Conservation (phyloP, 2,797 vertebrate species). For the Acridotheres tristis region DNA sequence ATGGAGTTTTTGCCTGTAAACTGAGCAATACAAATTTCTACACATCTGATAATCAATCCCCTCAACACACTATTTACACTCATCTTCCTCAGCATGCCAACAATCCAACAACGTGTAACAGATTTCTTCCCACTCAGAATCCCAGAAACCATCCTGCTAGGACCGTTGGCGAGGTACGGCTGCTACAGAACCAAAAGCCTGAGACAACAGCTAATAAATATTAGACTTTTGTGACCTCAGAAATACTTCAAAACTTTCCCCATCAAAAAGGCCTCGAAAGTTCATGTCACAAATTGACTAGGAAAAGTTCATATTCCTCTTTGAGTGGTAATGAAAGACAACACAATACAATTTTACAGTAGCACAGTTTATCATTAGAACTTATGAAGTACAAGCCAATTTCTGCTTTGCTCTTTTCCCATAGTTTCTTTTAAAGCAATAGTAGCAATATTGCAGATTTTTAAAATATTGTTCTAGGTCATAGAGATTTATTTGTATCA, state of each 20-base stretch:
- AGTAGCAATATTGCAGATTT: neutral
- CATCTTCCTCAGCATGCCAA: neutral
- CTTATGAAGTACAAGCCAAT: neutral
- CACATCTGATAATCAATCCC: neutral
- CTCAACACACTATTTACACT: neutral
- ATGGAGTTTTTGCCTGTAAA: neutral
- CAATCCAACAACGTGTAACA: accelerated
- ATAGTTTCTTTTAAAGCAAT: neutral
- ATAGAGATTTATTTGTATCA: neutral
- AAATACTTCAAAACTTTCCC: neutral
- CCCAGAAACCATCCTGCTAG: neutral
- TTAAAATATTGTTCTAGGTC: neutral
- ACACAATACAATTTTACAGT: neutral
- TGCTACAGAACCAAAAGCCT: neutral
- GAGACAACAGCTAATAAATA: neutral
- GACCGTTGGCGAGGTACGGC: neutral
- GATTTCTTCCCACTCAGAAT: neutral
- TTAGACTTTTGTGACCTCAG: neutral
- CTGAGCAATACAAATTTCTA: neutral
- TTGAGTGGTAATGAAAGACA: neutral
- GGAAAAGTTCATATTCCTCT: neutral
- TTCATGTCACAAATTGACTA: neutral
- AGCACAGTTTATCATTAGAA: neutral
- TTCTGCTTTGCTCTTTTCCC: neutral
- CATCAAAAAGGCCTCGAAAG: neutral